phyloP scores from a whole-genome alignment of 2,888 invertebrate genomes.

The Drosophila niveifrons region DNA sequence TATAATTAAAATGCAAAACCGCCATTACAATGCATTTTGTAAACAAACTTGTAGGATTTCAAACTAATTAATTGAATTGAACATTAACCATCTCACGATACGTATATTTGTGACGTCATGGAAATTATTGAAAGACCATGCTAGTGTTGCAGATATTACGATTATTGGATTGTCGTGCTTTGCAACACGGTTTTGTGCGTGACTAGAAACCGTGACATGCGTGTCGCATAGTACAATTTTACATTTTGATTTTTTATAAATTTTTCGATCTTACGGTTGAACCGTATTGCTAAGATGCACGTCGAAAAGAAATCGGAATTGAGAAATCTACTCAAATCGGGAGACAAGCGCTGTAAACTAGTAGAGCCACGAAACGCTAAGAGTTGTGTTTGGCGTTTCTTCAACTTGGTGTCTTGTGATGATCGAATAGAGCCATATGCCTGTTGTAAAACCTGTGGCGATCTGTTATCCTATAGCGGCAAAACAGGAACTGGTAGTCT shows the following conservation, averaged over 20 bases:
- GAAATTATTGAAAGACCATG: neutral
- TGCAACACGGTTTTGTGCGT: slow-evolving; percentile 73
- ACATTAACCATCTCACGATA: neutral
- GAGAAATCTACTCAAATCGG: slow-evolving; percentile 60
- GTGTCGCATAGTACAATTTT: slow-evolving; percentile 57
- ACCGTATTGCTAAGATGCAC: slow-evolving; percentile 52
- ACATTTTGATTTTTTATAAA: slow-evolving; percentile 49
- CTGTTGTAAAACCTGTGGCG: slow-evolving; percentile 70
- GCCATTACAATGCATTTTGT: neutral
- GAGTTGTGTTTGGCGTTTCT: slow-evolving; percentile 71
- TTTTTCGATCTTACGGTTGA: slow-evolving; percentile 31
- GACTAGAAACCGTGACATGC: slow-evolving; percentile 75
- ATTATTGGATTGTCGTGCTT: slow-evolving; percentile 36
- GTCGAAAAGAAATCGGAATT: slow-evolving; percentile 71
- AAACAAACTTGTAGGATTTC: neutral
- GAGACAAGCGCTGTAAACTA: slow-evolving; percentile 68
- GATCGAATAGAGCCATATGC: slow-evolving; percentile 69
- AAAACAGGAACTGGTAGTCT: slow-evolving; percentile 71
- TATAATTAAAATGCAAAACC: too few species aligned
- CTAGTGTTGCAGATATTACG: slow-evolving; percentile 31
- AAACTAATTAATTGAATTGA: neutral
- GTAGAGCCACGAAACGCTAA: slow-evolving; percentile 71
- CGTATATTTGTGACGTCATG: slow-evolving; percentile 22
- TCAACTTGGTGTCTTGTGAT: slow-evolving; percentile 69
- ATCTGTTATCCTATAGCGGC: slow-evolving; percentile 68